Percentiles rank a stretch among this genome's conserved stretches.
Evolutionary conservation across 1,140 invertebrate species (phyloP).

Genomic region (Macrobrachium nipponense): DNA sequence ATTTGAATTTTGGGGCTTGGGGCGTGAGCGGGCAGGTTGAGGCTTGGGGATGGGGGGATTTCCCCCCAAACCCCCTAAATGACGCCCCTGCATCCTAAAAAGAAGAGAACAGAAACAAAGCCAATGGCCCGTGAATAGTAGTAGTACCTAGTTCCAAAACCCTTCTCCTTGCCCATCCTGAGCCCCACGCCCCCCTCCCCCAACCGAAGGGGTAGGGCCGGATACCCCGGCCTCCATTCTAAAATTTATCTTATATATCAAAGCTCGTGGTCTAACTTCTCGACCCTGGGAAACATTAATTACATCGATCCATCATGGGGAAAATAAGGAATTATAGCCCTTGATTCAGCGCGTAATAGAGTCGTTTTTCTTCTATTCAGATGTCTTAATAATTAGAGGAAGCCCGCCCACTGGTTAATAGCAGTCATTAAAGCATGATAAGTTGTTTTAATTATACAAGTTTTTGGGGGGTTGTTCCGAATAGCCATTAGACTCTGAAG

Average conservation of each 20-base stretch:
- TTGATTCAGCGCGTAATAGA: slow-evolving; percentile 25
- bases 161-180: not conserved
- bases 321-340: slow-evolving; percentile 19
- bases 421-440: slow-evolving; percentile 57
- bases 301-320: slow-evolving; percentile 6
- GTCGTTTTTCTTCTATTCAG: slow-evolving; percentile 37
- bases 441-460: slow-evolving; percentile 57
- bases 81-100: no score
- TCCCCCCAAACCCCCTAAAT: no score
- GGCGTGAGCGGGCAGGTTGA: no score
- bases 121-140: no score
- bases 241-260: slow-evolving; percentile 38
- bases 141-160: no score
- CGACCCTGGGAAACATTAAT: slow-evolving; percentile 24
- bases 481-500: slow-evolving; percentile 22
- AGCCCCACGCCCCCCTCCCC: not conserved
- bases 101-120: no score
- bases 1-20: no score
- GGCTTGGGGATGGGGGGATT: no score
- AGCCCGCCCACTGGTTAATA: slow-evolving; percentile 49
- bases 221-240: not conserved
- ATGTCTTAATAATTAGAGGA: slow-evolving; percentile 49
- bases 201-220: no score
- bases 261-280: slow-evolving; percentile 14
- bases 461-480: slow-evolving; percentile 26